Conservation (phyloP, 2,797 vertebrate species). For the Oreonectes daqikongensis region DNA sequence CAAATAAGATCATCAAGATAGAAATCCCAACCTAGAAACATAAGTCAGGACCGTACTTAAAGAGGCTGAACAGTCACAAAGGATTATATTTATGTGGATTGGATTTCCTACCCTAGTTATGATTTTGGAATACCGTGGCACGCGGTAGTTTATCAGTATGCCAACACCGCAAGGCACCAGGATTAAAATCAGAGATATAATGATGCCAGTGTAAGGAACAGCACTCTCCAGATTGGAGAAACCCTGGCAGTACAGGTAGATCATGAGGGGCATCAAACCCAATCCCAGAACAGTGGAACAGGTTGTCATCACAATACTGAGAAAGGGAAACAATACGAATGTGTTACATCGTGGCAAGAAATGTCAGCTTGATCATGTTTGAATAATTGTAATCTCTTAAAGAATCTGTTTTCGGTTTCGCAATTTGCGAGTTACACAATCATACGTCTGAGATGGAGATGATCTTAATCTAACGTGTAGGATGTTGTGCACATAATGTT, state of each 20-base stretch:
- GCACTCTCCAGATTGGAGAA: conserved; percentile 68
- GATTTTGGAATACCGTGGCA: conserved; percentile 72
- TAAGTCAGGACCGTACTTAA: not conserved
- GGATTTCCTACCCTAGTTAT: conserved; percentile 72
- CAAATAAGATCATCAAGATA: conserved; percentile 54
- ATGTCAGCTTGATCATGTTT: too few relatives aligned
- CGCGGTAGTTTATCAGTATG: conserved; percentile 78
- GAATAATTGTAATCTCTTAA: too few relatives aligned
- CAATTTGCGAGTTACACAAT: not conserved
- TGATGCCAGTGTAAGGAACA: conserved; percentile 79
- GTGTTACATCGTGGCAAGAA: not conserved
- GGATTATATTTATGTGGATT: not conserved
- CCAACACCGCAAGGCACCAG: conserved; percentile 77
- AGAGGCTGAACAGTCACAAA: not conserved
- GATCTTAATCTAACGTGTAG: too few relatives aligned
- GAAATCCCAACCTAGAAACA: conserved; percentile 33
- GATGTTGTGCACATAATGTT: too few relatives aligned
- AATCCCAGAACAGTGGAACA: conserved; percentile 79
- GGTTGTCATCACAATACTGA: conserved; percentile 83
- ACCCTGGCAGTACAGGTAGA: conserved; percentile 79
- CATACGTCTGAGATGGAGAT: not conserved
- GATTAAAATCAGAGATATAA: conserved; percentile 67
- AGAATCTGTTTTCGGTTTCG: not conserved
- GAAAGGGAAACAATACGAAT: conserved; percentile 19
- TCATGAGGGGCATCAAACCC: conserved; percentile 85